Evolutionary conservation across 1,140 invertebrate genomes (phyloP).

Genomic region (Andricus grossulariae): DNA sequence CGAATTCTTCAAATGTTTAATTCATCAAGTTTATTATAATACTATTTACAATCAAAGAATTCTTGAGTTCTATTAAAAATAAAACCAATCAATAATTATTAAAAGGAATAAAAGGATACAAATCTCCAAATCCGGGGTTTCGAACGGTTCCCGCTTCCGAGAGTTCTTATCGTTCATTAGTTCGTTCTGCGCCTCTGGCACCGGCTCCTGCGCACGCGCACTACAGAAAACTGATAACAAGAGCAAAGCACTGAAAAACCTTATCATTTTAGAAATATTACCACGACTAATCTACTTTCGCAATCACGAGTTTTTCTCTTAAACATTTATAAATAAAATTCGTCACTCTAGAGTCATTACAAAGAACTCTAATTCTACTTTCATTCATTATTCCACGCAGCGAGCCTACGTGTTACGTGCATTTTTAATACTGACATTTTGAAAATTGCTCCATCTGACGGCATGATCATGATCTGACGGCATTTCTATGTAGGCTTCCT

Average conservation of each 20-base stretch:
- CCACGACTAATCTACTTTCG: neutral
- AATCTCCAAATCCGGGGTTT: constrained; percentile 52
- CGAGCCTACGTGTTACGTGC: constrained; percentile 27
- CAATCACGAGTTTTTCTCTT: neutral
- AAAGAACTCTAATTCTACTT: constrained; percentile 2
- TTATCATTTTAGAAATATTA: constrained; percentile 35
- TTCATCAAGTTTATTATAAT: neutral
- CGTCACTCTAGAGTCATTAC: neutral
- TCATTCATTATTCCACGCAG: constrained; percentile 13
- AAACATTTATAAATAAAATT: neutral
- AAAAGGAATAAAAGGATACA: constrained; percentile 59
- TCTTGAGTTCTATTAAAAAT: no score
- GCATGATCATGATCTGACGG: constrained; percentile 42
- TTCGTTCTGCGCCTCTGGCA: constrained; percentile 36
- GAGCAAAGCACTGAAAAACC: neutral
- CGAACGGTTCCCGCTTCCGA: constrained; percentile 35
- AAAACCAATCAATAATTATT: neutral
- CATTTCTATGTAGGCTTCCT: constrained; percentile 28
- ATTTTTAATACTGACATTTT: constrained; percentile 45
- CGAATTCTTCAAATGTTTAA: no score
- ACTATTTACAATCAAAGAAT: no score
- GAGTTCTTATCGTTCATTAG: constrained; percentile 37
- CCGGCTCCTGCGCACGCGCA: constrained; percentile 48
- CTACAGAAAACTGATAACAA: constrained; percentile 6
- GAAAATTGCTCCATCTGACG: constrained; percentile 44